phyloP scores from a whole-genome alignment of 2,113 vertebrate genomes.

The Phocoena sinus region DNA sequence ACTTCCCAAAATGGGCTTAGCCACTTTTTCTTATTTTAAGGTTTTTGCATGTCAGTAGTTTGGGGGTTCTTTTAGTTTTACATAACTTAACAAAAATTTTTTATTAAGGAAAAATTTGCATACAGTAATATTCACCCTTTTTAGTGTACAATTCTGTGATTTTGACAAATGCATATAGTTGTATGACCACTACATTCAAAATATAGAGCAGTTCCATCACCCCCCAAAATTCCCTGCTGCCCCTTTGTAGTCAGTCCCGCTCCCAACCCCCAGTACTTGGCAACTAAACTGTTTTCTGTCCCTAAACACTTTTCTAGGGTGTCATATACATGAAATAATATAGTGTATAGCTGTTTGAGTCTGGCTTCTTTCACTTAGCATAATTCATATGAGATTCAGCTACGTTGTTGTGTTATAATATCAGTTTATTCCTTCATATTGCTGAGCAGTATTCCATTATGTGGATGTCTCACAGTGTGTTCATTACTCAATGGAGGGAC shows the following conservation, averaged over 20 bases:
- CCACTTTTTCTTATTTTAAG: background rate
- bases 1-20: background rate
- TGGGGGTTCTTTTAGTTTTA: background rate
- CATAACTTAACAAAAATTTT: background rate
- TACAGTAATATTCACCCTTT: background rate
- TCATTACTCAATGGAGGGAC: background rate
- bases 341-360: background rate
- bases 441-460: background rate
- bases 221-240: background rate
- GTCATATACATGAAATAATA: background rate
- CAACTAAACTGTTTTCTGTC: background rate
- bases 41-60: background rate
- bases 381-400: background rate
- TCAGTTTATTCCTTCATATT: background rate
- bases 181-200: background rate
- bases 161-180: background rate
- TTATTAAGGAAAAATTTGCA: background rate
- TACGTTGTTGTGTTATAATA: background rate
- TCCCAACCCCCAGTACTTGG: background rate
- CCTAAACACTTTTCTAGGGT: background rate
- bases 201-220: background rate
- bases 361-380: background rate
- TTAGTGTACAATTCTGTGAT: background rate
- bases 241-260: background rate
- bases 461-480: background rate